These are phyloP conservation scores for Intellagama lesueurii DNA, from an alignment of 2,797 vertebrate species.

Conservation along the genomic window DNA sequence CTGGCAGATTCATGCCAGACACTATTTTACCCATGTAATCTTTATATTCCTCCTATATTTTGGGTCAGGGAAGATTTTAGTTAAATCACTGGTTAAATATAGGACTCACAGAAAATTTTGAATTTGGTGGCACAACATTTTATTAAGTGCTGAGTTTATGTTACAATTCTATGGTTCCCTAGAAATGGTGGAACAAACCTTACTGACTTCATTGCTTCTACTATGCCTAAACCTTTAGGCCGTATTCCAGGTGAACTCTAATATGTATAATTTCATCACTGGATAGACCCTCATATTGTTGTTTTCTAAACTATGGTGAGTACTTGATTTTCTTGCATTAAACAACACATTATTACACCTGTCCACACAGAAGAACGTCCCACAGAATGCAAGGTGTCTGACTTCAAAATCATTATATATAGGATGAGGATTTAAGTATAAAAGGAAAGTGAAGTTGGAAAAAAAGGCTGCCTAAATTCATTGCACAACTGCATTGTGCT, in stretches of 20 bases:
- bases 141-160: background rate
- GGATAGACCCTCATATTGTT: no score
- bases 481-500: background rate
- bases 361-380: no score
- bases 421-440: background rate
- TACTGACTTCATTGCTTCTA: no score
- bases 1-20: background rate
- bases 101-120: background rate
- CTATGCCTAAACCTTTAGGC: no score
- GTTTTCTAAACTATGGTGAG: no score
- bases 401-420: background rate
- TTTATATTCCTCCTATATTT: background rate
- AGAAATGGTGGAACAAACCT: no score
- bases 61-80: background rate
- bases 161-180: no score
- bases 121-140: background rate
- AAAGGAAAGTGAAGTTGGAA: background rate
- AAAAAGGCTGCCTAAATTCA: background rate
- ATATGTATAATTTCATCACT: no score
- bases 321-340: no score
- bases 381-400: no score
- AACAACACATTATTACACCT: no score
- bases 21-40: background rate
- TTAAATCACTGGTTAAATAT: background rate
- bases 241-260: no score